A percentile compares a stretch with the other conserved stretches of the same genome.
Evolutionary conservation across 2,113 vertebrate genomes (phyloP).

Genomic region (Motacilla tschutschensis): DNA sequence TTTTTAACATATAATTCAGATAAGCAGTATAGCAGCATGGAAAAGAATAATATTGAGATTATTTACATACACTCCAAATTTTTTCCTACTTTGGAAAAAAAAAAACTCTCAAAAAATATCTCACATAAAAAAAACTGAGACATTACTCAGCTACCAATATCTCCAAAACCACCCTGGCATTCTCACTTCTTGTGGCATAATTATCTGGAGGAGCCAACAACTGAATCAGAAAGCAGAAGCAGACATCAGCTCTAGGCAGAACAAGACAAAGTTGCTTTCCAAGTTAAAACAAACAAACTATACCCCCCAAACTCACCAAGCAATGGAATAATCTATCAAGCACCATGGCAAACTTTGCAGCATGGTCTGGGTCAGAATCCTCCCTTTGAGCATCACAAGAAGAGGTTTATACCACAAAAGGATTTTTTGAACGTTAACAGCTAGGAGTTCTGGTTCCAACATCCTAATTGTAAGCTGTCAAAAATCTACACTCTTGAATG

Average conservation of each 20-base stretch:
- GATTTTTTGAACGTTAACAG: background rate
- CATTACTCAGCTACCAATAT: background rate
- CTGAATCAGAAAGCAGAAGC: background rate
- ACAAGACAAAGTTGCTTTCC: background rate
- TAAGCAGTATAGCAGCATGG: background rate
- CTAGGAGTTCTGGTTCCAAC: background rate
- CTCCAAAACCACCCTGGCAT: background rate
- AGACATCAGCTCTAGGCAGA: background rate
- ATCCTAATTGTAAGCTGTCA: background rate
- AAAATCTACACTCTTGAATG: background rate
- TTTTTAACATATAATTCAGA: background rate
- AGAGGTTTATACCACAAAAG: background rate
- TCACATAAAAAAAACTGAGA: background rate
- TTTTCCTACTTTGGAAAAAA: background rate
- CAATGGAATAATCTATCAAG: background rate
- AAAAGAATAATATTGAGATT: background rate
- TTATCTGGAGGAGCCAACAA: background rate
- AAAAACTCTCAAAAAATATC: background rate
- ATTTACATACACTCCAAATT: rapidly evolving
- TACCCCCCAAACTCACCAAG: background rate
- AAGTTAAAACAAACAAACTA: background rate
- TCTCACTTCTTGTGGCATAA: background rate
- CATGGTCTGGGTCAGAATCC: background rate
- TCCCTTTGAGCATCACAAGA: background rate
- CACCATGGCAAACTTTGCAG: background rate